Percentiles rank a stretch among this genome's conserved stretches.
phyloP scores from a whole-genome alignment of 2,888 invertebrate genomes.

The Dicranocentrus wangi region DNA sequence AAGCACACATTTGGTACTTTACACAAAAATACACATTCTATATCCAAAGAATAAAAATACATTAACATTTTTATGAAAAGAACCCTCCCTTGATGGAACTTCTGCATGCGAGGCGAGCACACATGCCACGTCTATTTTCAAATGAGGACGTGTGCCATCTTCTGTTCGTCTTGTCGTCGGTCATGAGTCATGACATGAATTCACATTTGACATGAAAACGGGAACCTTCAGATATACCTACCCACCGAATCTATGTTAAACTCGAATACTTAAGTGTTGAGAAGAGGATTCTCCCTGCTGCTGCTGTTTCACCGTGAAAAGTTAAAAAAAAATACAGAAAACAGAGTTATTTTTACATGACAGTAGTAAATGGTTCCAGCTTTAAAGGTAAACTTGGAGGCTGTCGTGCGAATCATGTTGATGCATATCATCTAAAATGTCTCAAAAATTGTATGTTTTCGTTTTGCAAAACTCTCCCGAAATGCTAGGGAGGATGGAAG shows the following conservation, averaged over 20 bases:
- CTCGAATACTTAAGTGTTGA: conserved; percentile 17
- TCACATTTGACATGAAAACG: conserved; percentile 56
- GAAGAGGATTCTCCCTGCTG: conserved; percentile 14
- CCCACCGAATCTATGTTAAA: neutral
- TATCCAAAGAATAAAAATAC: no score
- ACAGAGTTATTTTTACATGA: conserved; percentile 35
- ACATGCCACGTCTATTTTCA: conserved; percentile 52
- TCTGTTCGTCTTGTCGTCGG: conserved; percentile 38
- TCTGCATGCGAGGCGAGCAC: conserved; percentile 1
- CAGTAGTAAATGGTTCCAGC: conserved; percentile 39
- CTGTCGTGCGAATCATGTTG: conserved; percentile 30
- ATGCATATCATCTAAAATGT: neutral
- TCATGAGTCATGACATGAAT: conserved; percentile 60
- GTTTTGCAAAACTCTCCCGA: no score
- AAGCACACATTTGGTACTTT: no score
- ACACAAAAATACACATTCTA: no score
- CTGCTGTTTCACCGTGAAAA: neutral
- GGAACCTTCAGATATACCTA: conserved; percentile 12
- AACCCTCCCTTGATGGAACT: conserved; percentile 2
- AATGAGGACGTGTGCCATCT: conserved; percentile 32
- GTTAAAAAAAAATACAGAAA: conserved; percentile 18
- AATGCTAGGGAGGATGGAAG: no score
- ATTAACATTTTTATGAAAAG: no score
- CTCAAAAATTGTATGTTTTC: no score
- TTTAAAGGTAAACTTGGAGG: conserved; percentile 29